Evolutionary conservation across 2,888 invertebrate species (phyloP), one percentile per base, ranked within the genome.

Genomic region (Liodrosophila aerea): DNA sequence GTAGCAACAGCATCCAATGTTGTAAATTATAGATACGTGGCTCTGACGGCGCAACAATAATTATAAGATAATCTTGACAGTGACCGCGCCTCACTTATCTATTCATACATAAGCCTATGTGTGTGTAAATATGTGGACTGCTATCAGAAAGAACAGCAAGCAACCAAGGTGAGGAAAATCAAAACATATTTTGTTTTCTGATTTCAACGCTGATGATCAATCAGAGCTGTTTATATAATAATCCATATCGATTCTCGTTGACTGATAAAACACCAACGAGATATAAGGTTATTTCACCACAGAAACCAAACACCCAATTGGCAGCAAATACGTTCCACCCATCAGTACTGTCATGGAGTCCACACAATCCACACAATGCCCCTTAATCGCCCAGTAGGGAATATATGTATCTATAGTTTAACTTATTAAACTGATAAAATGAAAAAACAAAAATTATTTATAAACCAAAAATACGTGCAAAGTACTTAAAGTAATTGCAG

Each of bases 401-500:
- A 1, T 5, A 7, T 30, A 12, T 4, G 9, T 66, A 54, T n/a
- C n/a, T n/a, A n/a, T n/a, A 54, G 40, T 27, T 9, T 13, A 27
- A 30, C 40, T n/a, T 22, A 39, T 30, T 15, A 45, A 36, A 34
- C 15, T 7, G 7, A 7, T 15, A 29, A n/a, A 34, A n/a, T 13
- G 15, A 39, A 54, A 54, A 37, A 31, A 29, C 33, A 50, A 40
- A n/a, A 45, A 61, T 61, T 73, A 74, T 71, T 63, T 53, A 60
- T 62, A 57, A 53, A 43, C 22, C 34, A 27, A 47, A 40, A 16
- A 37, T 12, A 39, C 15, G 15, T 29, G 46, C 54, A 46, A 61
- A 64, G 52, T 44, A 31, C 36, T 63, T 46, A 29, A 31, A 44
- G 54, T 64, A 76, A 80, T 85, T 73, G 62, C 36, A 49, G 49